These are phyloP conservation scores for Ctenochaetus hawaiiensis DNA, from an alignment of 2,797 vertebrate species.

Conservation along the genomic window DNA sequence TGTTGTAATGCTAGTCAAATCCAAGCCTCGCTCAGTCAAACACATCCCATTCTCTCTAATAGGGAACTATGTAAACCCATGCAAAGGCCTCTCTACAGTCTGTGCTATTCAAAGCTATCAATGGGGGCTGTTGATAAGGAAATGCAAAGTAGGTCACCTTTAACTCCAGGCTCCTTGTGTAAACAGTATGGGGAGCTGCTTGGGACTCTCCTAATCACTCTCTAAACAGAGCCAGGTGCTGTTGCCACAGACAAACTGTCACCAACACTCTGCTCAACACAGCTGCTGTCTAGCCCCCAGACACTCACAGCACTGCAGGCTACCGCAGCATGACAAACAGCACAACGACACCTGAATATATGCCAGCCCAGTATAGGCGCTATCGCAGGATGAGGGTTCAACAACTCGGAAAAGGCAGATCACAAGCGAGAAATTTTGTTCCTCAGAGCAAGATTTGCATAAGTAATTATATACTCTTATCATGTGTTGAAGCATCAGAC, in stretches of 20 bases:
- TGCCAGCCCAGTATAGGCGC: conserved; percentile 48
- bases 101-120: conserved; percentile 83
- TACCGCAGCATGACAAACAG: conserved; percentile 73
- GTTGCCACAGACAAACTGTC: conserved; percentile 85
- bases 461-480: conserved; percentile 55
- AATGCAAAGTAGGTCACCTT: conserved; percentile 86
- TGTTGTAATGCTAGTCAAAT: conserved; percentile 80
- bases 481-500: conserved; percentile 47
- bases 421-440: conserved; percentile 32
- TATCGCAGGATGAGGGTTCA: conserved; percentile 23
- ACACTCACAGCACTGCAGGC: conserved; percentile 77
- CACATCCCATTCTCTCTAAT: conserved; percentile 71
- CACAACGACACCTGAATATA: conserved; percentile 76
- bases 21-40: conserved; percentile 78
- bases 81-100: conserved; percentile 82
- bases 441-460: conserved; percentile 53
- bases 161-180: conserved; percentile 83
- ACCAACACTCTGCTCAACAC: conserved; percentile 81
- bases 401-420: conserved; percentile 48
- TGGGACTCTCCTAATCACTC: conserved; percentile 86
- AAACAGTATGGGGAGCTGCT: conserved; percentile 84
- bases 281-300: conserved; percentile 82
- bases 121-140: conserved; percentile 82
- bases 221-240: conserved; percentile 86
- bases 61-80: conserved; percentile 83